Conservation (phyloP, 2,113 vertebrate genomes). For the Epinephelus fuscoguttatus region DNA sequence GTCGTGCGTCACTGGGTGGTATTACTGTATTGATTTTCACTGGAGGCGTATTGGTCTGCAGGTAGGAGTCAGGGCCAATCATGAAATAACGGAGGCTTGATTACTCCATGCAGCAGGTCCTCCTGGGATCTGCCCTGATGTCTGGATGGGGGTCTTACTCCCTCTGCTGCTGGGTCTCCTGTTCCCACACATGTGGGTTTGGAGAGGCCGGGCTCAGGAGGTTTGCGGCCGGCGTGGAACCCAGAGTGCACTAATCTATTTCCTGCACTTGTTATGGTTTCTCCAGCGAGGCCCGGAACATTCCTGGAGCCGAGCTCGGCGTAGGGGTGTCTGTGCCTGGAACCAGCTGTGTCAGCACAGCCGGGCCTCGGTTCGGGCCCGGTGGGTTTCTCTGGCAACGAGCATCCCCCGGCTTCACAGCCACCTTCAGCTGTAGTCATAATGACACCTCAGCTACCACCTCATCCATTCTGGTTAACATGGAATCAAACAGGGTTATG, state of each 20-base stretch:
- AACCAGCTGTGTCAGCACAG: conserved; percentile 92
- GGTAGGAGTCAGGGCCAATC: conserved; percentile 2
- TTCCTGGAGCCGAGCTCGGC: conserved; percentile 68
- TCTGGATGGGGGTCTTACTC: conserved; percentile 46
- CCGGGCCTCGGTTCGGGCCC: conserved; percentile 63
- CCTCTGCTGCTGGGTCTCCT: conserved; percentile 36
- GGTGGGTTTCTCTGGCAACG: conserved; percentile 55
- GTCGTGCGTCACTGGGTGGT: not conserved
- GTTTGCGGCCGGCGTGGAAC: conserved; percentile 83
- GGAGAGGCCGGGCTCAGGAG: conserved; percentile 68
- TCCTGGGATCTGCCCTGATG: conserved; percentile 31
- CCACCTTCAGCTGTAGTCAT: conserved; percentile 31
- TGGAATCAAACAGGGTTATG: conserved; percentile 31
- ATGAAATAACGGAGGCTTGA: conserved; percentile 25
- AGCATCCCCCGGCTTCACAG: conserved; percentile 18
- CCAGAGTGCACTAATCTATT: conserved; percentile 90
- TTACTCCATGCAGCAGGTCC: conserved; percentile 20
- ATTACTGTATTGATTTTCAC: not conserved
- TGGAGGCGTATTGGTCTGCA: conserved; percentile 14
- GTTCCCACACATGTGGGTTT: conserved; percentile 85
- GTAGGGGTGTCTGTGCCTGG: conserved; percentile 72
- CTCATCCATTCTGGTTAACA: conserved; percentile 63
- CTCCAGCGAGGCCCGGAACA: conserved; percentile 87
- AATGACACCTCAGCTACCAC: conserved; percentile 44
- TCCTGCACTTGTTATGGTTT: conserved; percentile 97